A percentile compares a stretch with the other conserved stretches of the same genome.
Evolutionary conservation across 2,797 vertebrate species (phyloP).

Genomic region (Acrossocheilus wenchowensis): DNA sequence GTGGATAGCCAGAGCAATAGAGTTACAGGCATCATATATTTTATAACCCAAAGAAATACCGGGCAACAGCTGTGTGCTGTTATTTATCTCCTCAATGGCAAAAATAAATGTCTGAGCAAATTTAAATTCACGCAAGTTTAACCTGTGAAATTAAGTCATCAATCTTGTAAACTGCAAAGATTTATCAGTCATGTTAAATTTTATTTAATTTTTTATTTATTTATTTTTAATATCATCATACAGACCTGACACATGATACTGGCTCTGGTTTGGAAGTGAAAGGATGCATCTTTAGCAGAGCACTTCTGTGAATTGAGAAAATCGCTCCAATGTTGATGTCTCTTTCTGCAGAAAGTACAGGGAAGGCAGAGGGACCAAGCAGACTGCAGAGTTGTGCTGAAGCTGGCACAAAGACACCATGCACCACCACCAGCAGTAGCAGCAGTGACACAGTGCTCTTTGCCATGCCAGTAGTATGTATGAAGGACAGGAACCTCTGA

Average conservation of each 20-base stretch:
- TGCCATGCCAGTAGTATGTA: slow-evolving; percentile 41
- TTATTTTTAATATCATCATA: not conserved
- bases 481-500: not conserved
- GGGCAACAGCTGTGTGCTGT: slow-evolving; percentile 61
- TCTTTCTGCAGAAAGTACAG: slow-evolving; percentile 50
- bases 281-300: slow-evolving; percentile 29
- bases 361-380: slow-evolving; percentile 48
- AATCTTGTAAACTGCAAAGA: not conserved
- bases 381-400: slow-evolving; percentile 46
- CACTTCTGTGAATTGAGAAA: slow-evolving; percentile 54
- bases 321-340: slow-evolving; percentile 60
- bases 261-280: slow-evolving; percentile 54
- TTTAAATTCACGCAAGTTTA: slow-evolving; percentile 60
- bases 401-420: not conserved
- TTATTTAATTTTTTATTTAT: no score
- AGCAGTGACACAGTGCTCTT: not conserved
- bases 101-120: slow-evolving; percentile 65
- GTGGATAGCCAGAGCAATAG: slow-evolving; percentile 47
- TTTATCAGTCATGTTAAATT: no score
- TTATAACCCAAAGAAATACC: slow-evolving; percentile 62
- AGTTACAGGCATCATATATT: slow-evolving; percentile 61
- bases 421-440: slow-evolving; percentile 25
- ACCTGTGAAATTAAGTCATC: slow-evolving; percentile 34
- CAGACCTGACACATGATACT: slow-evolving; percentile 54
- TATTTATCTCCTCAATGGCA: slow-evolving; percentile 67